These are phyloP conservation scores for Maconellicoccus hirsutus DNA, from an alignment of 1,140 invertebrate genomes.

Conservation along the genomic window DNA sequence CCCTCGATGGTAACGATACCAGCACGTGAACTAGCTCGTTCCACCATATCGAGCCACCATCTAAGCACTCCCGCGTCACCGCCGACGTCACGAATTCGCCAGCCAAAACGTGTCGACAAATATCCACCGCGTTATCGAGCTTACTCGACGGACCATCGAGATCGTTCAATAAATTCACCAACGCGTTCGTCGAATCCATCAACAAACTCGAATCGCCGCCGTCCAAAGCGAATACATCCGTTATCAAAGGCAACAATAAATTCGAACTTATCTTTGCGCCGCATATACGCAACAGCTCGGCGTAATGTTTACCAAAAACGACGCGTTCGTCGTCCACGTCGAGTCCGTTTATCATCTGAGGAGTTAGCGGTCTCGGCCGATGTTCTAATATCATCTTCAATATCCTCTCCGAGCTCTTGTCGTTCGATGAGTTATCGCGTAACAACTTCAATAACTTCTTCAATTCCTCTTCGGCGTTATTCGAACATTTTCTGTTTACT, in stretches of 20 bases:
- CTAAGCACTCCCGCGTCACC: conserved; percentile 34
- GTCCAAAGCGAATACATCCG: conserved; percentile 1
- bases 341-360: background rate
- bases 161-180: background rate
- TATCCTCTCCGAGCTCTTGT: background rate
- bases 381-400: background rate
- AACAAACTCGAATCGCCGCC: background rate
- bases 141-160: background rate
- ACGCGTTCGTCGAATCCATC: background rate
- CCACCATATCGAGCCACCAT: conserved; percentile 35
- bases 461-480: background rate
- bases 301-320: background rate
- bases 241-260: background rate
- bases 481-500: background rate
- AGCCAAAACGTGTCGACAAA: conserved; percentile 35
- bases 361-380: background rate
- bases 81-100: conserved; percentile 44
- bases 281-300: background rate
- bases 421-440: background rate
- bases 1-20: conserved; percentile 48
- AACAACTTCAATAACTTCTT: background rate
- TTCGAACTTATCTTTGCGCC: background rate
- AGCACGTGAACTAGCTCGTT: conserved; percentile 46
- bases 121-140: background rate
- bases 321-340: background rate